A percentile compares a stretch with the other conserved stretches of the same genome.
Conservation (phyloP, 30 jellyfish, hydroid and myxozoan genomes). For the Hydractinia echinata region DNA sequence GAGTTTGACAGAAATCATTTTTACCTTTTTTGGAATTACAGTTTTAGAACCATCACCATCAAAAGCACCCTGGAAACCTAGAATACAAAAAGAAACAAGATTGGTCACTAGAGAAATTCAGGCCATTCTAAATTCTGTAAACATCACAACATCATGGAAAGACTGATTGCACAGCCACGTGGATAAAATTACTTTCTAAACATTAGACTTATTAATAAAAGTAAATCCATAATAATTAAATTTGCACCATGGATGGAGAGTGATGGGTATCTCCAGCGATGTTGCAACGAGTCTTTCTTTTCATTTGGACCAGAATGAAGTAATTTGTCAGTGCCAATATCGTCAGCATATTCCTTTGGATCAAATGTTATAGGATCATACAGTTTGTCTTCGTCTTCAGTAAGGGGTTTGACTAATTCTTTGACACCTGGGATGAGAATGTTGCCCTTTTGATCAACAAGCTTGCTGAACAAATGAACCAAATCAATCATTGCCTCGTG, state of each 20-base stretch:
- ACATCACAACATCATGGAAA: background rate
- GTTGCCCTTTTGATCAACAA: constrained; percentile 76
- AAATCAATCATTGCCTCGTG: constrained; percentile 94
- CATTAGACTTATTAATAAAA: background rate
- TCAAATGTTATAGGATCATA: constrained; percentile 69
- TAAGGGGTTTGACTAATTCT: constrained; percentile 56
- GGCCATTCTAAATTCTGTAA: background rate
- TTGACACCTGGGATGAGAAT: constrained; percentile 73
- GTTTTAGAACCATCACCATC: constrained; percentile 86
- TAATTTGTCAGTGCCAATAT: constrained; percentile 65
- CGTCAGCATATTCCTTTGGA: constrained; percentile 65
- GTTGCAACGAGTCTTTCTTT: constrained; percentile 60
- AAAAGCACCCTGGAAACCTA: constrained; percentile 96
- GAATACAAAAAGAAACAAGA: background rate
- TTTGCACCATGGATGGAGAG: constrained; percentile 80
- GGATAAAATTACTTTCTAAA: background rate
- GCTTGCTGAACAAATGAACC: constrained; percentile 55
- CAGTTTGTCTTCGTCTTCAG: constrained; percentile 59
- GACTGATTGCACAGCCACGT: background rate
- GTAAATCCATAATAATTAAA: background rate
- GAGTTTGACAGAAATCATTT: too few species aligned
- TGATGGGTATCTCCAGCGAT: constrained; percentile 96
- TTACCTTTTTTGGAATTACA: constrained; percentile 86
- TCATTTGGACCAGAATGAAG: constrained; percentile 66
- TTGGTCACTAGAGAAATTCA: background rate